Evolutionary conservation across 30 jellyfish, hydroid and myxozoan species (phyloP).

Genomic region (Mastigias papua): DNA sequence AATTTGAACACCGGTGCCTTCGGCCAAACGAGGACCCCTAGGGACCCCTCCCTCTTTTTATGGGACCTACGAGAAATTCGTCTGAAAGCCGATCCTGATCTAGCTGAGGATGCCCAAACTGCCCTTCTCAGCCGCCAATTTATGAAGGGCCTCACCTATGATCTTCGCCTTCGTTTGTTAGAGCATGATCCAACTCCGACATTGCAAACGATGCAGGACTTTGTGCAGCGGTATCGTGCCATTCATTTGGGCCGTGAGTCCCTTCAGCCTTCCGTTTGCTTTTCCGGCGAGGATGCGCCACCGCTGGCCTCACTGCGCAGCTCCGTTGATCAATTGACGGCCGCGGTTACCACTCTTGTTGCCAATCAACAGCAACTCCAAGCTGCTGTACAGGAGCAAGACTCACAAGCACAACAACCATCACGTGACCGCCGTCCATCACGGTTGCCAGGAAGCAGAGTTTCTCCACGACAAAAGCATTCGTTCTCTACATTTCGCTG

Average conservation of each 20-base stretch:
- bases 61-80: slow-evolving; percentile 48
- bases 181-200: slow-evolving; percentile 41
- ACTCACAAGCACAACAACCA: background rate
- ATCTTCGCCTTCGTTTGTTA: slow-evolving; percentile 15
- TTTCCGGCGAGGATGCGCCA: background rate
- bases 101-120: slow-evolving; percentile 19
- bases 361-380: background rate
- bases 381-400: background rate
- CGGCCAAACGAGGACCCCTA: slow-evolving; percentile 42
- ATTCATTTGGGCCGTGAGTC: background rate
- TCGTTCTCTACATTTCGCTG: background rate
- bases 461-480: no score
- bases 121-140: no score
- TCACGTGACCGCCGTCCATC: no score
- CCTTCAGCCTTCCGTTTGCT: no score
- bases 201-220: background rate
- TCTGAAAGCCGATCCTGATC: slow-evolving; percentile 24
- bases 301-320: background rate
- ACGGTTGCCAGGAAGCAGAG: no score
- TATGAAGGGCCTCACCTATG: slow-evolving; percentile 34
- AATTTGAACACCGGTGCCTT: slow-evolving; percentile 16
- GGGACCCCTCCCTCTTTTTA: slow-evolving; percentile 27
- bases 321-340: background rate
- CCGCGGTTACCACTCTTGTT: background rate
- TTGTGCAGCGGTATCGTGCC: background rate